A percentile compares a stretch with the other conserved stretches of the same genome.
Evolutionary conservation across 2,113 vertebrate genomes (phyloP).

Genomic region (Periophthalmodon schlosseri): DNA sequence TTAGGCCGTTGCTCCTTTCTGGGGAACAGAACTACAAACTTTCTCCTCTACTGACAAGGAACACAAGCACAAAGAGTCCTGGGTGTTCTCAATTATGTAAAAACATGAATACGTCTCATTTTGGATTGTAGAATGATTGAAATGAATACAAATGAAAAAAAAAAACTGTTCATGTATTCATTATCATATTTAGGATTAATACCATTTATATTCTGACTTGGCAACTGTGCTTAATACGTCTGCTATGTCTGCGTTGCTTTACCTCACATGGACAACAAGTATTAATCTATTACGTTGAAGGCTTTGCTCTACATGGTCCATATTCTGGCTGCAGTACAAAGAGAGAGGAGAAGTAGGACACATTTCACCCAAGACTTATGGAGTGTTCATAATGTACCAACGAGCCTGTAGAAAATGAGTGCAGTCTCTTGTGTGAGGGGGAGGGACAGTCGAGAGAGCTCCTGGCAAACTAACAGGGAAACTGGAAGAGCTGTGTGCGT

Average conservation of each 20-base stretch:
- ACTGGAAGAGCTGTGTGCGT: slow-evolving; percentile 42
- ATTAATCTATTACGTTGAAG: slow-evolving; percentile 1
- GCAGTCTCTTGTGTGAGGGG: slow-evolving; percentile 50
- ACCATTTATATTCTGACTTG: neutral
- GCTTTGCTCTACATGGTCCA: slow-evolving; percentile 1
- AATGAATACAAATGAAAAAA: neutral
- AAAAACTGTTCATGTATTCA: neutral
- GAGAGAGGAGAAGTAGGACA: slow-evolving; percentile 44
- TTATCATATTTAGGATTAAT: neutral
- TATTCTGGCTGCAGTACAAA: slow-evolving; percentile 17
- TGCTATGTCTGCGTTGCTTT: slow-evolving; percentile 20
- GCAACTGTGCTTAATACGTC: slow-evolving; percentile 40
- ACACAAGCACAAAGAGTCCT: too few relatives aligned
- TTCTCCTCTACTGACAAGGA: neutral
- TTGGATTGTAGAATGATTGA: neutral
- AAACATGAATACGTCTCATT: neutral
- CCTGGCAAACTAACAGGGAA: slow-evolving; percentile 44
- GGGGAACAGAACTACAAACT: neutral
- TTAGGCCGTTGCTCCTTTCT: neutral
- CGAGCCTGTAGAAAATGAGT: slow-evolving; percentile 58
- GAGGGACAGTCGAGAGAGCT: slow-evolving; percentile 33
- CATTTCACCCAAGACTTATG: slow-evolving; percentile 49
- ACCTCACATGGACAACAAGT: neutral
- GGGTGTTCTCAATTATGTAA: neutral
- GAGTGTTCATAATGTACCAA: slow-evolving; percentile 55